A percentile compares a stretch with the other conserved stretches of the same genome.
phyloP scores from a whole-genome alignment of 2,797 vertebrate genomes.

The Mus spretus region DNA sequence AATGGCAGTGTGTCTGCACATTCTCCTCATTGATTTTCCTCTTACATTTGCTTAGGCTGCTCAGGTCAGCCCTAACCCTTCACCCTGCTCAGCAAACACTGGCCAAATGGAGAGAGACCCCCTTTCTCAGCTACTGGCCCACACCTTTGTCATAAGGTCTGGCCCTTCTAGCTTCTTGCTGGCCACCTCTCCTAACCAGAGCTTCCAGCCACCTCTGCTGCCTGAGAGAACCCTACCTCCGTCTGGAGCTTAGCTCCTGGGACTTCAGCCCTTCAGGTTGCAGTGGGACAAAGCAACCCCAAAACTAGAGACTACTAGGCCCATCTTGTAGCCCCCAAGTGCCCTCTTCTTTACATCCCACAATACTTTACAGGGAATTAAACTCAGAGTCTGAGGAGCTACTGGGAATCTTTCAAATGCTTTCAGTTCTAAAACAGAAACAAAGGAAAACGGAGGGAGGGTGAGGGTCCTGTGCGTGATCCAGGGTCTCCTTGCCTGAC shows the following conservation, averaged over 20 bases:
- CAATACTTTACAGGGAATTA: conserved; percentile 77
- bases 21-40: conserved; percentile 85
- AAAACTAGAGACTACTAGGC: background rate
- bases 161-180: background rate
- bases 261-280: background rate
- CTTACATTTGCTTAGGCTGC: conserved; percentile 69
- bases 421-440: conserved; percentile 88
- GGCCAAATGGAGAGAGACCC: background rate
- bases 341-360: background rate
- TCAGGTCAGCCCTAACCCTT: conserved; percentile 80
- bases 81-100: conserved; percentile 67
- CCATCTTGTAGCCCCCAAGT: conserved; percentile 28
- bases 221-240: background rate
- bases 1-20: conserved; percentile 84
- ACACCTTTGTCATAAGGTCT: conserved; percentile 48
- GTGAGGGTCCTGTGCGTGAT: conserved; percentile 85
- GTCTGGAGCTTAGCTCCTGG: conserved; percentile 46
- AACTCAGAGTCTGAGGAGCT: conserved; percentile 80
- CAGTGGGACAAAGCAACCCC: conserved; percentile 75
- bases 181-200: background rate
- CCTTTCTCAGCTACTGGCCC: conserved; percentile 25
- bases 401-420: conserved; percentile 82
- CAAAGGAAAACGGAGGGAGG: conserved; percentile 87
- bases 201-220: background rate
- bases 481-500: conserved; percentile 92